These are phyloP conservation scores for Thamnaconus septentrionalis DNA, from an alignment of 2,113 vertebrate species.

Conservation along the genomic window DNA sequence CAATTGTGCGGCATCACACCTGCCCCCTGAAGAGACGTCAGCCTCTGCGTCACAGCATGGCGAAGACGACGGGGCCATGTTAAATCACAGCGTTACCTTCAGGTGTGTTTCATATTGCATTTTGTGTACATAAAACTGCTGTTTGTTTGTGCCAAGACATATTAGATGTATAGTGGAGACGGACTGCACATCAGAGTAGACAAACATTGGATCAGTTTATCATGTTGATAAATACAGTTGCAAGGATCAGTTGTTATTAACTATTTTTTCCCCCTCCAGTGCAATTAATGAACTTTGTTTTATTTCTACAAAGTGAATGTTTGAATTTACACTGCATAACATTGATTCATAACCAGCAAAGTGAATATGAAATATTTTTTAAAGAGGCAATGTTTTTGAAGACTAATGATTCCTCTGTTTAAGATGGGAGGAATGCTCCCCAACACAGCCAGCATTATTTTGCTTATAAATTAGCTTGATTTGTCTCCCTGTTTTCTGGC, in stretches of 20 bases:
- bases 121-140: slow-evolving; percentile 29
- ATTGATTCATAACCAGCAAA: too few species aligned
- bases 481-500: too few species aligned
- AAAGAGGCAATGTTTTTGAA: too few species aligned
- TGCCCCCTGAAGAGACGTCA: background rate
- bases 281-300: slow-evolving; percentile 5
- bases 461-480: too few species aligned
- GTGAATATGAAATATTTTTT: too few species aligned
- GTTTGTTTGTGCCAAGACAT: background rate
- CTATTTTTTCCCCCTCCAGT: slow-evolving; percentile 21
- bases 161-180: background rate
- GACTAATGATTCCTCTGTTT: too few species aligned
- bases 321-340: background rate
- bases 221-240: slow-evolving; percentile 66
- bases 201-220: slow-evolving; percentile 53
- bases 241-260: slow-evolving; percentile 15
- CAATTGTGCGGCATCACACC: background rate
- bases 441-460: too few species aligned
- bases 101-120: background rate
- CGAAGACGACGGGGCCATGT: too few species aligned
- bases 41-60: slow-evolving; percentile 1
- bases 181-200: slow-evolving; percentile 24
- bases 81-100: too few species aligned
- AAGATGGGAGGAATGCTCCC: too few species aligned
- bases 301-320: background rate